Evolutionary conservation across 1,140 invertebrate species (phyloP), one percentile per base, ranked within the genome.

Genomic region (Oncopeltus fasciatus): DNA sequence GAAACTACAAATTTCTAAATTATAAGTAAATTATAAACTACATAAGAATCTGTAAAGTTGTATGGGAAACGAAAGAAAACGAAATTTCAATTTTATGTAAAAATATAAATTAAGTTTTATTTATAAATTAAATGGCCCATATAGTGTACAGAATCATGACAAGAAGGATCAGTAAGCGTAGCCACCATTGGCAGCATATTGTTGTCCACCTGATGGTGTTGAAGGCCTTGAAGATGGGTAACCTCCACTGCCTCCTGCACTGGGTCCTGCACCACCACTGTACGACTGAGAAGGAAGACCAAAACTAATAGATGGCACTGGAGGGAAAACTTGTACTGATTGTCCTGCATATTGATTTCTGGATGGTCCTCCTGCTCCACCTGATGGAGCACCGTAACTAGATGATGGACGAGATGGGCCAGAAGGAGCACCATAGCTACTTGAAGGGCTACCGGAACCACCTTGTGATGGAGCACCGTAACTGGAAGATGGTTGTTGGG

Each of bases 151-250:
- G n/a, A n/a, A n/a, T 29, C 31, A 18, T 16, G 11, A 57, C 2
- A 4, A 31, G n/a, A 5, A 21, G 18, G 11, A 31, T 65, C 44
- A 66, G 47, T 64, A 66, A 38, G 63, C 51, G 46, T 67, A 67
- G 44, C 66, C 66, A 46, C 66, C 66, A 20, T 65, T 65, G 27
- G 49, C 63, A 11, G 61, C 59, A 24, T 64, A 66, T 21, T 59
- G 53, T 28, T 64, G 56, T n/a, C 61, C 59, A 11, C 59, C 27
- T 21, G 58, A 59, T 4, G 21, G 33, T 2, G 33, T 27, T 11
- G 58, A 44, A 20, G 58, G 24, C n/a, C 27, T 21, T 21, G 21
- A 59, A 12, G 33, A 31, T 24, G 20, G 33, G 1, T 16, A 4
- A 12, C 27, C 27, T 18, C 29, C 56, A 20, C n/a, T 14, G 18